Conservation (phyloP, 1,140 invertebrate genomes). For the Ips typographus region DNA sequence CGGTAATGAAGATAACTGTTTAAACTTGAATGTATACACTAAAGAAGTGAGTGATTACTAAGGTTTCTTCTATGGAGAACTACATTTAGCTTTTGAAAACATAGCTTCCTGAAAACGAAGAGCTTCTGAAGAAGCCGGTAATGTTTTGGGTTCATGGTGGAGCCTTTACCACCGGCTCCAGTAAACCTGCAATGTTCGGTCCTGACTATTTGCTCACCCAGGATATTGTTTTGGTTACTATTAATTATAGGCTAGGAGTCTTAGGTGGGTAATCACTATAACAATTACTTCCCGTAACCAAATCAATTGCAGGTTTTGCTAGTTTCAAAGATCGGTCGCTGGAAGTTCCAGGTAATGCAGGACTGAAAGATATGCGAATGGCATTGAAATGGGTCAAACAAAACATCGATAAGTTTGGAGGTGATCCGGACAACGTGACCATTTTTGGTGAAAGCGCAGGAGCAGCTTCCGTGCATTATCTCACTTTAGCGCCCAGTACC, state of each 20-base stretch:
- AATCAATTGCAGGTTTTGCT: slow-evolving; percentile 35
- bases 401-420: slow-evolving; percentile 56
- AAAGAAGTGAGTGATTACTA: slow-evolving; percentile 52
- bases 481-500: slow-evolving; percentile 38
- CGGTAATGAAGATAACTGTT: slow-evolving; percentile 69
- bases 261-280: slow-evolving; percentile 44
- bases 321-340: slow-evolving; percentile 48
- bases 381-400: slow-evolving; percentile 60
- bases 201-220: slow-evolving; percentile 65
- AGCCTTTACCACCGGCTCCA: slow-evolving; percentile 28
- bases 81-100: slow-evolving; percentile 55
- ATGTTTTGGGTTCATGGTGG: slow-evolving; percentile 40
- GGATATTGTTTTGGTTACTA: slow-evolving; percentile 55
- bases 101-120: slow-evolving; percentile 56
- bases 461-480: slow-evolving; percentile 45
- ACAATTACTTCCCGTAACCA: neutral
- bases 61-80: slow-evolving; percentile 45
- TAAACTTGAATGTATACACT: slow-evolving; percentile 81
- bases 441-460: slow-evolving; percentile 58
- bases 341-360: slow-evolving; percentile 60
- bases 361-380: slow-evolving; percentile 61
- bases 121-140: slow-evolving; percentile 54
- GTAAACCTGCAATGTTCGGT: slow-evolving; percentile 56
- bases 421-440: slow-evolving; percentile 49
- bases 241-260: slow-evolving; percentile 55